A percentile compares a stretch with the other conserved stretches of the same genome.
These are phyloP conservation scores for Pycnomerus fuliginosus DNA, from an alignment of 2,888 invertebrate species.

Conservation along the genomic window DNA sequence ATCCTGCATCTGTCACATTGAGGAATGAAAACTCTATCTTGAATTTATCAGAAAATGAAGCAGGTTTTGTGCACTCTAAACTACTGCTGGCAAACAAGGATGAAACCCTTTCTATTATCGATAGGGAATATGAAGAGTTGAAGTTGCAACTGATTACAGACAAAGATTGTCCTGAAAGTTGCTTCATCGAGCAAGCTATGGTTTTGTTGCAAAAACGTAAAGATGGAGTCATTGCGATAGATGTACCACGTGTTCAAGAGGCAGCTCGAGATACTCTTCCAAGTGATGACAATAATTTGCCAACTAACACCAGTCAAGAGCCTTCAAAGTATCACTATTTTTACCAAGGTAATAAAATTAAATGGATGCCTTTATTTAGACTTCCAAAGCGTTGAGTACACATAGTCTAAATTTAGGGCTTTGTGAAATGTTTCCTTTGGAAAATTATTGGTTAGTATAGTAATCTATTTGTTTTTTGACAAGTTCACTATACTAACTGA, in stretches of 20 bases:
- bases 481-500: neutral
- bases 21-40: constrained; percentile 45
- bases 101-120: constrained; percentile 72
- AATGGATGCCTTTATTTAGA: constrained; percentile 1
- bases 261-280: neutral
- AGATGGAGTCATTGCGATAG: constrained; percentile 13
- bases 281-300: constrained; percentile 18
- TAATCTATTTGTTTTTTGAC: no score
- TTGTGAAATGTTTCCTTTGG: constrained; percentile 36
- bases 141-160: constrained; percentile 62
- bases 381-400: constrained; percentile 37
- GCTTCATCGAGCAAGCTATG: constrained; percentile 84
- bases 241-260: neutral
- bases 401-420: constrained; percentile 19
- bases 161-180: constrained; percentile 76
- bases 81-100: constrained; percentile 69
- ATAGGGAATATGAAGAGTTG: constrained; percentile 71
- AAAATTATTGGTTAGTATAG: constrained; percentile 26
- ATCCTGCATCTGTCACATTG: constrained; percentile 54
- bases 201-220: constrained; percentile 63
- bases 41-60: constrained; percentile 55
- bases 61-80: constrained; percentile 68
- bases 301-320: constrained; percentile 7
- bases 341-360: constrained; percentile 68
- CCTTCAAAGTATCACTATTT: constrained; percentile 69